Conservation (phyloP, 1,140 invertebrate species). For the Pseudomyrmex dendroicus region DNA sequence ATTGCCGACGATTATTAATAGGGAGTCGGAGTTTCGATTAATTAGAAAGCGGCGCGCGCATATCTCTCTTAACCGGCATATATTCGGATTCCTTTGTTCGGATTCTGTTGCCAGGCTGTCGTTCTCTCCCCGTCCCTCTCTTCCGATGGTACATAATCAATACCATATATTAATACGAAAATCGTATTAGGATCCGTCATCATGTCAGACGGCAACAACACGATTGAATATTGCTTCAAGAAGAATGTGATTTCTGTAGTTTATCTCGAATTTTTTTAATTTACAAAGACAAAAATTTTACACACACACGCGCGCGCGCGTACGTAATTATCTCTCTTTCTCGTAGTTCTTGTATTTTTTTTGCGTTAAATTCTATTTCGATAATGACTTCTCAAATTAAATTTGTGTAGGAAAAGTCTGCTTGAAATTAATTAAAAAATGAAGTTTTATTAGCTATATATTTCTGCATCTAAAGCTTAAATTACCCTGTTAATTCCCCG, state of each 20-base stretch:
- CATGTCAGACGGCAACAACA: slow-evolving; percentile 16
- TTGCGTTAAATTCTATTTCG: slow-evolving; percentile 12
- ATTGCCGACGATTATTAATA: slow-evolving; percentile 60
- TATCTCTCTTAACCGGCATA: slow-evolving; percentile 35
- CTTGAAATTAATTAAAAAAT: slow-evolving; percentile 54
- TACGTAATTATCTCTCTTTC: background rate
- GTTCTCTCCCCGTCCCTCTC: background rate
- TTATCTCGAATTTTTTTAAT: background rate
- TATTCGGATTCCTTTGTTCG: slow-evolving; percentile 54
- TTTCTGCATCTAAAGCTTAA: slow-evolving; percentile 32
- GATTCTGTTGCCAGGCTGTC: slow-evolving; percentile 54
- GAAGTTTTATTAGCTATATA: slow-evolving; percentile 41
- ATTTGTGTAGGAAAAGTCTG: slow-evolving; percentile 41
- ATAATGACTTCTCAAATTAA: slow-evolving; percentile 48
- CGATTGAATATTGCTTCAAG: no score
- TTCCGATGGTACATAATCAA: slow-evolving; percentile 43
- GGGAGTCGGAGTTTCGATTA: slow-evolving; percentile 57
- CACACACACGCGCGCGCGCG: no score
- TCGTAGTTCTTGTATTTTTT: slow-evolving; percentile 16
- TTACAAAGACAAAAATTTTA: no score
- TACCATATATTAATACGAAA: slow-evolving; percentile 28
- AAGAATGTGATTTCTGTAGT: background rate
- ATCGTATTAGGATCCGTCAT: slow-evolving; percentile 36
- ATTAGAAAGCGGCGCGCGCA: slow-evolving; percentile 51
- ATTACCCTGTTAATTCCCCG: slow-evolving; percentile 32